Evolutionary conservation across 2,888 invertebrate genomes (phyloP).

Genomic region (Xestia c-nigrum): DNA sequence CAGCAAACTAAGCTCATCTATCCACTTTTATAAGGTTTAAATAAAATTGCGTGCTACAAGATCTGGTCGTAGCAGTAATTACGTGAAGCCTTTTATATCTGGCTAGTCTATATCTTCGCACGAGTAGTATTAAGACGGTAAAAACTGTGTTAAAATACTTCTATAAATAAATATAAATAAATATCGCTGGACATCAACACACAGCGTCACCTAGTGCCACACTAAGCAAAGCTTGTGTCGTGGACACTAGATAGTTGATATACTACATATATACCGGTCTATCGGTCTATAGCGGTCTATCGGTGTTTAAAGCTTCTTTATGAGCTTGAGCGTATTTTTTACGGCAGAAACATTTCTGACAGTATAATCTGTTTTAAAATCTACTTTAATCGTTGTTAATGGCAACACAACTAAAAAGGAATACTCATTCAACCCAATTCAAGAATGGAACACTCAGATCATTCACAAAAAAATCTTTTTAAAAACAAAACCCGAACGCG

Average conservation of each 20-base stretch:
- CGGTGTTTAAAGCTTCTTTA: not conserved
- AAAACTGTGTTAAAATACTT: not conserved
- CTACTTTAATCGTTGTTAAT: not conserved
- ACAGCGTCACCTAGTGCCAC: too few species aligned
- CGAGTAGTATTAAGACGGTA: not conserved
- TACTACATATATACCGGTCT: too few species aligned
- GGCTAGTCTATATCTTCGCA: not conserved
- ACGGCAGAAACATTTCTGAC: too few species aligned
- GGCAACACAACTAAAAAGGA: not conserved
- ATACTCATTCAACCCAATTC: not conserved
- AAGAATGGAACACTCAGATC: not conserved
- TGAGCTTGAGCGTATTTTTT: too few species aligned
- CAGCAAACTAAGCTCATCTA: not conserved
- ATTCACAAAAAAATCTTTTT: not conserved
- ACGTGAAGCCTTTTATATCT: constrained; percentile 41
- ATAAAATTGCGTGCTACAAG: constrained; percentile 7
- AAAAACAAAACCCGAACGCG: not conserved
- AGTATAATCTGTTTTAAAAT: not conserved
- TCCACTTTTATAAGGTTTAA: not conserved
- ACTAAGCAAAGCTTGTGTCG: too few species aligned
- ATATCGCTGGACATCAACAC: too few species aligned
- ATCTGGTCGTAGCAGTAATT: constrained; percentile 1
- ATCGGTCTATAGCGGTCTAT: too few species aligned
- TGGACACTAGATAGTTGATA: too few species aligned
- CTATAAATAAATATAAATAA: too few species aligned